These are phyloP conservation scores for Antedon mediterranea DNA, from an alignment of 53 echinoderm and acorn worm species.

Conservation along the genomic window DNA sequence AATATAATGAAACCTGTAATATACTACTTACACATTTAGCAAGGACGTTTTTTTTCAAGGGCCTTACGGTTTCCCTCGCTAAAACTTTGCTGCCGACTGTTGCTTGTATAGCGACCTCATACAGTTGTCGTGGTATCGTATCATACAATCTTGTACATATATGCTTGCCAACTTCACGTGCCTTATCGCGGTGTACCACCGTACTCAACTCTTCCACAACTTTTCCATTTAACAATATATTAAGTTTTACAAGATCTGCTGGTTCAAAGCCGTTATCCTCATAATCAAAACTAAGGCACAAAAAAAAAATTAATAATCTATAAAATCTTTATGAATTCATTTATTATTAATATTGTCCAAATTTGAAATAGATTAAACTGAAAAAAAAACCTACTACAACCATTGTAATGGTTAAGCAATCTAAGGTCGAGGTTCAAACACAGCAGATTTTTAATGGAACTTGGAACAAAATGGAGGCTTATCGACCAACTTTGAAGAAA, in stretches of 20 bases:
- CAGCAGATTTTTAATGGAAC: too few species aligned
- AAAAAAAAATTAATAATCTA: neutral
- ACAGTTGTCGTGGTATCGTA: slow-evolving; percentile 83
- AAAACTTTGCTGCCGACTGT: slow-evolving; percentile 56
- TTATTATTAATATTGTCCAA: too few species aligned
- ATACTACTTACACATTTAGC: slow-evolving; percentile 99
- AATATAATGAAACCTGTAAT: too few species aligned
- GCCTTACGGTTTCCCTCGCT: slow-evolving; percentile 73
- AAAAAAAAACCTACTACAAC: too few species aligned
- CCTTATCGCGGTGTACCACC: slow-evolving; percentile 60
- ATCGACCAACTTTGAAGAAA: too few species aligned
- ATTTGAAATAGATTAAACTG: too few species aligned
- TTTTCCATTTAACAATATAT: slow-evolving; percentile 69
- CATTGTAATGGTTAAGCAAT: too few species aligned
- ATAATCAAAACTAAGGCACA: slow-evolving; percentile 70
- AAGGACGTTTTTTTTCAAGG: slow-evolving; percentile 75
- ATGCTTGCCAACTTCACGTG: slow-evolving; percentile 52
- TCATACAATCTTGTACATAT: slow-evolving; percentile 58
- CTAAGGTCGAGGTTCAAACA: too few species aligned
- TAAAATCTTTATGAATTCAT: too few species aligned
- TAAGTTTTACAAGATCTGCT: slow-evolving; percentile 78
- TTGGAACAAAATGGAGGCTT: too few species aligned
- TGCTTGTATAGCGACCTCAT: slow-evolving; percentile 90
- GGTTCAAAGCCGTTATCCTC: slow-evolving; percentile 76
- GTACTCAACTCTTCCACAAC: slow-evolving; percentile 68